A percentile compares a stretch with the other conserved stretches of the same genome.
These are phyloP conservation scores for Unio delphinus DNA, from an alignment of 2,888 invertebrate species.

Conservation along the genomic window DNA sequence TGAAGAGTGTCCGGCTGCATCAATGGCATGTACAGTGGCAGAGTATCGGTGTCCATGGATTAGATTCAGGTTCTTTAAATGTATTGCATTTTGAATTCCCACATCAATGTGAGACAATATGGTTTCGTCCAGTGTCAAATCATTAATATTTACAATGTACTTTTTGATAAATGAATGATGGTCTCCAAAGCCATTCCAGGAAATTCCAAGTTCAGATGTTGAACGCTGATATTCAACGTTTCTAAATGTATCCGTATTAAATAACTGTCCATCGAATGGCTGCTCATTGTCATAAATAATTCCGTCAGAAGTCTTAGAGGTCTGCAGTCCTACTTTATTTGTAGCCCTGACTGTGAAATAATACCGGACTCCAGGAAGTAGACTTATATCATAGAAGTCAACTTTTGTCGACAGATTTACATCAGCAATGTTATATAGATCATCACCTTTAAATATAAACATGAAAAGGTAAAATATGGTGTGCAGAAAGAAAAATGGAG, in stretches of 20 bases:
- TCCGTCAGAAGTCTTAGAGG: constrained; percentile 30
- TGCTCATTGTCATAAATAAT: constrained; percentile 29
- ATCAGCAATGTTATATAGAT: constrained; percentile 7
- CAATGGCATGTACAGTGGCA: constrained; percentile 22
- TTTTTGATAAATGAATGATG: constrained; percentile 22
- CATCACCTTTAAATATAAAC: constrained; percentile 13
- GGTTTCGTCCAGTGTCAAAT: neutral
- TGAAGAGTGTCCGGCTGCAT: constrained; percentile 28
- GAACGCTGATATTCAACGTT: constrained; percentile 19
- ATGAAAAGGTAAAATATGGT: too few species aligned
- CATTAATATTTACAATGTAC: constrained; percentile 16
- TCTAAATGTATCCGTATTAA: constrained; percentile 19
- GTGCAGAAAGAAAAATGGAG: too few species aligned
- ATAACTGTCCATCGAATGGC: constrained; percentile 32
- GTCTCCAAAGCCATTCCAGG: constrained; percentile 44
- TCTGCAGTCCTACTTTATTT: constrained; percentile 27
- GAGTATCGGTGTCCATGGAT: constrained; percentile 11
- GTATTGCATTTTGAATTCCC: constrained; percentile 11
- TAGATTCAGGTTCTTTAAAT: constrained; percentile 5
- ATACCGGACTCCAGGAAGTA: constrained; percentile 32
- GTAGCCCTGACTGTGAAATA: constrained; percentile 29
- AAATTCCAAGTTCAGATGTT: constrained; percentile 12
- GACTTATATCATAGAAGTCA: constrained; percentile 3
- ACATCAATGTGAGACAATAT: constrained; percentile 5
- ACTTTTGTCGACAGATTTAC: constrained; percentile 13